Percentiles rank a stretch among this genome's conserved stretches.
Conservation (phyloP, 1,140 invertebrate genomes). For the Hyles vespertilio region DNA sequence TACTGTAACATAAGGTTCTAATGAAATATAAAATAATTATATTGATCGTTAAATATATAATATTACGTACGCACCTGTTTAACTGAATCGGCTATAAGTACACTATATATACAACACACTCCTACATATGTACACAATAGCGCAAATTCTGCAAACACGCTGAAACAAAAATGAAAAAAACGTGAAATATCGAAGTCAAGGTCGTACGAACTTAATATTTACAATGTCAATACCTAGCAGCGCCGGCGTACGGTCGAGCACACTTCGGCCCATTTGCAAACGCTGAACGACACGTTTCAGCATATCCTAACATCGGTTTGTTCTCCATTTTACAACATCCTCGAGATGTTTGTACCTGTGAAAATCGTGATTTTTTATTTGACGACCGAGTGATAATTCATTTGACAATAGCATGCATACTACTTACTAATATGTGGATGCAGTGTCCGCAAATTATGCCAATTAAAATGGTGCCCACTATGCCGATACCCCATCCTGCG, state of each 20-base stretch:
- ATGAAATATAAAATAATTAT: no score
- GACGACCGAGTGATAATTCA: neutral
- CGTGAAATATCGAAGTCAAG: no score
- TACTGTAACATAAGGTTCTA: no score
- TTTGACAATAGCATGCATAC: neutral
- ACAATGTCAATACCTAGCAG: conserved; percentile 75
- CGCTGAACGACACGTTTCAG: conserved; percentile 85
- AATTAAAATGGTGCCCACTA: conserved; percentile 82
- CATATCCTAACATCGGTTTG: conserved; percentile 82
- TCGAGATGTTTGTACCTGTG: conserved; percentile 82
- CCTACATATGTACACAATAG: conserved; percentile 82
- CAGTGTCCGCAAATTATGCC: conserved; percentile 87
- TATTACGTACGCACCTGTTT: conserved; percentile 48
- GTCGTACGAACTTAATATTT: neutral
- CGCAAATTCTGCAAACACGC: conserved; percentile 79
- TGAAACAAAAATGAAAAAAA: conserved; percentile 43
- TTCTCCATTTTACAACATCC: conserved; percentile 80
- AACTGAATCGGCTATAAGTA: conserved; percentile 82
- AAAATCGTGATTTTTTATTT: conserved; percentile 6
- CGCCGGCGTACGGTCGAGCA: conserved; percentile 76
- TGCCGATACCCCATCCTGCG: conserved; percentile 85
- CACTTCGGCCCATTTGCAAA: conserved; percentile 84
- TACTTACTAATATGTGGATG: conserved; percentile 86
- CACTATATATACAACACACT: conserved; percentile 86
- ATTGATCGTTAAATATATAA: no score